These are phyloP conservation scores for Volucella zonaria DNA, from an alignment of 2,888 invertebrate species.

Conservation along the genomic window DNA sequence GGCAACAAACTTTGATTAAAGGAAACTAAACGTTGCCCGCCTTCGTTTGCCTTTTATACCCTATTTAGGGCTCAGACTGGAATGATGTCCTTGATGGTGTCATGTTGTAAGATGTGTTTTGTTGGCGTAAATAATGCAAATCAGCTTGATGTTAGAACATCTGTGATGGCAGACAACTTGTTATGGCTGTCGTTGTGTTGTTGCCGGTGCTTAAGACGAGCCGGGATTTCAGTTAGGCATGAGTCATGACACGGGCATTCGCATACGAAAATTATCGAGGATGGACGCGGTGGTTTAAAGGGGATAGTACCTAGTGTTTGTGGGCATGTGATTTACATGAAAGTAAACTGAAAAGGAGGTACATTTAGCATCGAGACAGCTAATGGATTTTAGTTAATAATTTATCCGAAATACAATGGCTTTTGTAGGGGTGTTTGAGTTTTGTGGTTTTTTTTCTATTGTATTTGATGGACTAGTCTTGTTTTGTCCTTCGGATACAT, in stretches of 20 bases:
- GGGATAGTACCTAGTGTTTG: too few species aligned
- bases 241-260: background rate
- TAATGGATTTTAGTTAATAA: too few species aligned
- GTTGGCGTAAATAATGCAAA: slow-evolving; percentile 67
- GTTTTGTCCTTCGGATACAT: too few species aligned
- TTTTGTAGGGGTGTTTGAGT: too few species aligned
- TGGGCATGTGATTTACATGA: too few species aligned
- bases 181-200: background rate
- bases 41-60: background rate
- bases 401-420: too few species aligned
- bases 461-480: too few species aligned
- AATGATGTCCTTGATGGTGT: slow-evolving; percentile 24
- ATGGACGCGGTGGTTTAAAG: too few species aligned
- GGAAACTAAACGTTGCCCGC: slow-evolving; percentile 52
- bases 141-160: slow-evolving; percentile 61
- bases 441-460: too few species aligned
- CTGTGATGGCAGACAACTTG: slow-evolving; percentile 41
- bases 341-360: too few species aligned
- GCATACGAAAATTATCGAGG: background rate
- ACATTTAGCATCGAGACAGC: too few species aligned
- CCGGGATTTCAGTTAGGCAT: background rate
- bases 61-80: background rate
- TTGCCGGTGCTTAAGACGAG: slow-evolving; percentile 9
- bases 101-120: slow-evolving; percentile 39
- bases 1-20: slow-evolving; percentile 60